Conservation (phyloP, 2,113 vertebrate genomes). For the Pteropus alecto region DNA sequence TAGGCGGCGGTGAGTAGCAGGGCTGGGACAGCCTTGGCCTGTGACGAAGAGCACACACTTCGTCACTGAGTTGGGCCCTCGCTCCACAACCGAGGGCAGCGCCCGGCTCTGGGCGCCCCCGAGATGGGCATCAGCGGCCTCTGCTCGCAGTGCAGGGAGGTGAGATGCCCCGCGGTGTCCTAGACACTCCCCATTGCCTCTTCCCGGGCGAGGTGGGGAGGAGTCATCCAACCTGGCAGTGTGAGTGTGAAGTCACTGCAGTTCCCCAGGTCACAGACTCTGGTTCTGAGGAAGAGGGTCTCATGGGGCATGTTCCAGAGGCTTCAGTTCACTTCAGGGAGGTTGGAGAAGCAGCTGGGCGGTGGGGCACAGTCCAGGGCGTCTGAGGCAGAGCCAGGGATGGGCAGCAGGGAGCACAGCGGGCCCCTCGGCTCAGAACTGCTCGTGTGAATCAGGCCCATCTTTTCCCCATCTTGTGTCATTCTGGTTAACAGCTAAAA, state of each 20-base stretch:
- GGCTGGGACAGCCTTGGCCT: neutral
- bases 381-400: too few species aligned
- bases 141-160: too few species aligned
- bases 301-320: neutral
- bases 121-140: neutral
- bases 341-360: neutral
- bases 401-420: accelerated
- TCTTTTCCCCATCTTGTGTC: neutral
- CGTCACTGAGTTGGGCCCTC: accelerated
- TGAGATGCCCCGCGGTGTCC: neutral
- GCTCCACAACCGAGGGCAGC: accelerated
- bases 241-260: neutral
- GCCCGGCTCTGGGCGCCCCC: neutral
- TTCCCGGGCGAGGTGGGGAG: neutral
- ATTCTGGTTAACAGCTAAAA: neutral
- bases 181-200: neutral
- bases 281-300: neutral
- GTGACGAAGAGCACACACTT: too few species aligned
- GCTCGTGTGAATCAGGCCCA: neutral
- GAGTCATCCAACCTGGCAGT: accelerated
- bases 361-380: neutral
- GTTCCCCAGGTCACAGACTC: too few species aligned
- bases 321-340: accelerated
- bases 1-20: neutral
- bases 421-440: too few species aligned